Evolutionary conservation across 1,140 invertebrate genomes (phyloP).

Genomic region (Drosophila teissieri): DNA sequence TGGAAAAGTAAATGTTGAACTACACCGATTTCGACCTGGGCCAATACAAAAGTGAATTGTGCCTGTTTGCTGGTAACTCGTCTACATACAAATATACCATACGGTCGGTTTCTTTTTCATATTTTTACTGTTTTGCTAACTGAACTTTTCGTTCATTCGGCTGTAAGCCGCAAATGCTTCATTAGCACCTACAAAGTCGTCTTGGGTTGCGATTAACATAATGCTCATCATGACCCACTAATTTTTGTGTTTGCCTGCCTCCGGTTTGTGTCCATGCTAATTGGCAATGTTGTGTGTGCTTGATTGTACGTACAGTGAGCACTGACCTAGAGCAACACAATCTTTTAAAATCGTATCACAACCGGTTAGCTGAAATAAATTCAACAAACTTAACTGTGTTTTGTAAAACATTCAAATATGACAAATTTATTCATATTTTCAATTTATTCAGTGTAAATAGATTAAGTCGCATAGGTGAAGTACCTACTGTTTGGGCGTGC

Average conservation of each 20-base stretch:
- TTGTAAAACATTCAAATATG: too few species aligned
- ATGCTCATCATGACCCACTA: constrained; percentile 73
- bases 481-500: constrained; percentile 22
- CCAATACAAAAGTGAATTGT: constrained; percentile 40
- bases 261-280: constrained; percentile 74
- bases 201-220: constrained; percentile 44
- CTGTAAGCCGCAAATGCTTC: constrained; percentile 40
- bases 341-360: not conserved
- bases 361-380: too few species aligned
- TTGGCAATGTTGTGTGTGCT: constrained; percentile 12
- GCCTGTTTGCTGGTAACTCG: not conserved
- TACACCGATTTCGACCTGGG: constrained; percentile 39
- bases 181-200: constrained; percentile 64
- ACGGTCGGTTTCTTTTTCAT: constrained; percentile 29
- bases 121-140: constrained; percentile 66
- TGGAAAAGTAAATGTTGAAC: constrained; percentile 27
- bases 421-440: too few species aligned
- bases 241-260: constrained; percentile 44
- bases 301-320: constrained; percentile 26
- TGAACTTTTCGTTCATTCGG: constrained; percentile 35
- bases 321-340: constrained; percentile 1
- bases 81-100: not conserved
- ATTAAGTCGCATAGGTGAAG: not conserved
- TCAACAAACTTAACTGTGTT: too few species aligned
- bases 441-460: too few species aligned